Evolutionary conservation across 23 tunicate species (phyloP).

Genomic region (Styela plicata): DNA sequence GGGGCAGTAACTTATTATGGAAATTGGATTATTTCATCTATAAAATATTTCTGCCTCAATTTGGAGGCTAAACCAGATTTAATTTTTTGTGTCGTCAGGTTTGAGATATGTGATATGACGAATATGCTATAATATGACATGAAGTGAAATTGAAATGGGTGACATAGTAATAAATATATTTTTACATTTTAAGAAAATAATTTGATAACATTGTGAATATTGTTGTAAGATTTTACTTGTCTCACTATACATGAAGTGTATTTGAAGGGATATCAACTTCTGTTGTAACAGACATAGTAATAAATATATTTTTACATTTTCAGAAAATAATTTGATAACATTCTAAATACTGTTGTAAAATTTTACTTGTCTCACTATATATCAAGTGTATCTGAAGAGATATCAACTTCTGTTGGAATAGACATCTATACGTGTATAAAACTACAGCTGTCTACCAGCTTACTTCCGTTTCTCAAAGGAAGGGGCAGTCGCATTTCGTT

Average conservation of each 20-base stretch:
- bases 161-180: background rate
- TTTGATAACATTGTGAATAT: too few relatives aligned
- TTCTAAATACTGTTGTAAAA: background rate
- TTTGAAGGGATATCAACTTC: background rate
- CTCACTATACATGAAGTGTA: background rate
- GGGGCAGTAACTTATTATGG: too few relatives aligned
- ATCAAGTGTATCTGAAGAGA: background rate
- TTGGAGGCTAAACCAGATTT: too few relatives aligned
- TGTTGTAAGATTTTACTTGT: background rate
- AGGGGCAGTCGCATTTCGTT: background rate
- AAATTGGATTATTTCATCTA: background rate
- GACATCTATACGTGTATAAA: background rate
- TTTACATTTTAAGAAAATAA: too few relatives aligned
- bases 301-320: too few relatives aligned
- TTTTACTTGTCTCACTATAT: background rate
- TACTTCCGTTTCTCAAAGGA: background rate
- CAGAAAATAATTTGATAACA: too few relatives aligned
- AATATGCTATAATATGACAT: too few relatives aligned
- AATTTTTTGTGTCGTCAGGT: too few relatives aligned
- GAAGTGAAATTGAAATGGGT: background rate
- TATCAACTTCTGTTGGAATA: background rate
- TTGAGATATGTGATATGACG: too few relatives aligned
- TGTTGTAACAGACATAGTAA: background rate
- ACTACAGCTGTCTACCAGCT: background rate
- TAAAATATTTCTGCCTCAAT: too few relatives aligned